Evolutionary conservation across 2,888 invertebrate species (phyloP).

Genomic region (Hylaea fasciaria): DNA sequence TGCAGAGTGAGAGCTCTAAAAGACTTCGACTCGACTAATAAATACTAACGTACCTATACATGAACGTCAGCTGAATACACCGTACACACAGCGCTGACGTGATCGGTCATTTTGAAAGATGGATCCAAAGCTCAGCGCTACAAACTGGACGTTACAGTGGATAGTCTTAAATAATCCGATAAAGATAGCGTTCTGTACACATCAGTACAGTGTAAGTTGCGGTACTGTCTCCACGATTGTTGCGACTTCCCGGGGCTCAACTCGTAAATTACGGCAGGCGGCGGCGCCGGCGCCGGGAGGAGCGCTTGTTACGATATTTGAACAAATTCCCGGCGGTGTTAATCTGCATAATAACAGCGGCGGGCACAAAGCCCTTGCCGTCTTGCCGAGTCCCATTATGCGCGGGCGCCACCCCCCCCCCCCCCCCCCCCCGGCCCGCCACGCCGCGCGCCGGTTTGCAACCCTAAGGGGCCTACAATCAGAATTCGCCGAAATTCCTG

Average conservation of each 20-base stretch:
- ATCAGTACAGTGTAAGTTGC: slow-evolving; percentile 7
- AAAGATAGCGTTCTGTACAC: background rate
- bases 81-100: background rate
- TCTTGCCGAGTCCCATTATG: slow-evolving; percentile 81
- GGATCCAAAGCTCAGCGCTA: background rate
- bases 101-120: background rate
- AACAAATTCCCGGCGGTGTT: slow-evolving; percentile 85
- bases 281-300: slow-evolving; percentile 81
- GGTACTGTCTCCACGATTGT: slow-evolving; percentile 19
- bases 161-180: background rate
- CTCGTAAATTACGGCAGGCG: slow-evolving; percentile 76
- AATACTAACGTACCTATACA: background rate
- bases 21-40: background rate
- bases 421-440: slow-evolving; percentile 4
- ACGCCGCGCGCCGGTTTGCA: slow-evolving; percentile 1
- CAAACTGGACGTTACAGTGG: background rate
- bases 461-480: slow-evolving; percentile 16
- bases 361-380: slow-evolving; percentile 80
- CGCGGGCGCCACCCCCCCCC: slow-evolving; percentile 80
- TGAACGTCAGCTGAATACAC: background rate
- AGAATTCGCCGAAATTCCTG: slow-evolving; percentile 24
- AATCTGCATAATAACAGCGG: slow-evolving; percentile 85
- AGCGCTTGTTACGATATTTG: slow-evolving; percentile 84
- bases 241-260: slow-evolving; percentile 59
- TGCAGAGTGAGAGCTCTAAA: slow-evolving; percentile 18